These are phyloP conservation scores for Scatophagus argus DNA, from an alignment of 2,113 vertebrate species.

Conservation along the genomic window DNA sequence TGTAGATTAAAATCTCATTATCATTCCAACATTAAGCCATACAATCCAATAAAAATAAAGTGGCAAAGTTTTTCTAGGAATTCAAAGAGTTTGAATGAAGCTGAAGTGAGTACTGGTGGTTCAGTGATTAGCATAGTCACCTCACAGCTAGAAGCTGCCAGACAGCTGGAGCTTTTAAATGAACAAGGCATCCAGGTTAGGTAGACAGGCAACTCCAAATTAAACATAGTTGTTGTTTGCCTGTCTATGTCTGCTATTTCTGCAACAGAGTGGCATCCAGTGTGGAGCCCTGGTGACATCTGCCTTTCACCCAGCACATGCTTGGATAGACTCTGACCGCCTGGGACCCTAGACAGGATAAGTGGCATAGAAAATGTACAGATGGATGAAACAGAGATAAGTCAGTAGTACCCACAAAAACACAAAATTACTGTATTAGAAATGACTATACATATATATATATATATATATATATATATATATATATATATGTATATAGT, in stretches of 20 bases:
- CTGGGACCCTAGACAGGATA: constrained; percentile 3
- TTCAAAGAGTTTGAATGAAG: not conserved
- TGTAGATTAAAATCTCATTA: not conserved
- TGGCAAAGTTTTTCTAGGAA: not conserved
- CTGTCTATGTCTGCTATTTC: constrained; percentile 6
- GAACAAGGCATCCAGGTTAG: constrained; percentile 8
- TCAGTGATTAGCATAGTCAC: constrained; percentile 1
- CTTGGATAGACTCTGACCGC: not conserved
- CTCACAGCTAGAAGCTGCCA: constrained; percentile 14
- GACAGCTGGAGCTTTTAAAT: not conserved
- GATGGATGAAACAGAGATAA: constrained; percentile 2
- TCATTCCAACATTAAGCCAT: not conserved
- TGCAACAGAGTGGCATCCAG: constrained; percentile 4
- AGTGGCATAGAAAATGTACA: constrained; percentile 13
- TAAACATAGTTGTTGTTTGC: constrained; percentile 12
- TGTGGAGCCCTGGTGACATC: not conserved
- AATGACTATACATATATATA: not conserved
- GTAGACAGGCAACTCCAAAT: constrained; percentile 1
- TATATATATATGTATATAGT: too few species aligned
- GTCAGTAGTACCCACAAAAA: not conserved
- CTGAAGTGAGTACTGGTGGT: not conserved
- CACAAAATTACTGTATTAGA: not conserved
- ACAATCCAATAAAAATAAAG: not conserved
- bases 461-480: too few species aligned
- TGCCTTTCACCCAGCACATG: constrained; percentile 1